phyloP scores from a whole-genome alignment of 2,113 vertebrate genomes.

The Halichoeres trimaculatus region DNA sequence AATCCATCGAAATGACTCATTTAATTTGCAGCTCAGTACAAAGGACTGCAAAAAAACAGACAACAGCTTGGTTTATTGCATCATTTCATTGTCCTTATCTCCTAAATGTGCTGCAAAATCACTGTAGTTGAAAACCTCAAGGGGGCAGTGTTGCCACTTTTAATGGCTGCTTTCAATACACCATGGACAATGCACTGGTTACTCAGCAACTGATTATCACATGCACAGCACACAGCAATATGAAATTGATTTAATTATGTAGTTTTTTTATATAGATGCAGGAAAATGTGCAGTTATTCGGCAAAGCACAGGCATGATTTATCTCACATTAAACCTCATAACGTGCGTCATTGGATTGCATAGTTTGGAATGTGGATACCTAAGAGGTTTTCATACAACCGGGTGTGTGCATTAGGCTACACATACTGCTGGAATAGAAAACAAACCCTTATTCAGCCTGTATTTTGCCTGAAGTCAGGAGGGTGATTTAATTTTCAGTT shows the following conservation, averaged over 20 bases:
- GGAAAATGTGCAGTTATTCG: too few relatives aligned
- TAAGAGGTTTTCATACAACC: neutral
- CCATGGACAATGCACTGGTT: neutral
- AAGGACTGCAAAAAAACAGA: neutral
- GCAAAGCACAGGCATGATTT: neutral
- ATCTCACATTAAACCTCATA: neutral
- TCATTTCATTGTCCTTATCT: neutral
- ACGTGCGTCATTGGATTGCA: neutral
- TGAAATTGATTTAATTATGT: neutral
- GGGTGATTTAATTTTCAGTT: constrained; percentile 5
- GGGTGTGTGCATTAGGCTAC: neutral
- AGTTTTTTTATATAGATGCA: neutral
- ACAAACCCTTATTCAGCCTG: neutral
- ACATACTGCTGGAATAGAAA: neutral
- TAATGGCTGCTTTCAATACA: constrained; percentile 1
- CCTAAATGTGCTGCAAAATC: neutral
- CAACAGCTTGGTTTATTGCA: neutral
- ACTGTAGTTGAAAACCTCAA: constrained; percentile 20
- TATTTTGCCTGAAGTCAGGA: neutral
- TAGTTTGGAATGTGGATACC: neutral
- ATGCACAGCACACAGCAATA: neutral
- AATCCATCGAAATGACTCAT: neutral
- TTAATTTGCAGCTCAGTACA: neutral
- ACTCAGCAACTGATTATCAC: constrained; percentile 23
- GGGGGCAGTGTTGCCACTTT: constrained; percentile 67